A percentile compares a stretch with the other conserved stretches of the same genome.
phyloP scores from a whole-genome alignment of 2,797 vertebrate species.

The Pogonophryne albipinna region DNA sequence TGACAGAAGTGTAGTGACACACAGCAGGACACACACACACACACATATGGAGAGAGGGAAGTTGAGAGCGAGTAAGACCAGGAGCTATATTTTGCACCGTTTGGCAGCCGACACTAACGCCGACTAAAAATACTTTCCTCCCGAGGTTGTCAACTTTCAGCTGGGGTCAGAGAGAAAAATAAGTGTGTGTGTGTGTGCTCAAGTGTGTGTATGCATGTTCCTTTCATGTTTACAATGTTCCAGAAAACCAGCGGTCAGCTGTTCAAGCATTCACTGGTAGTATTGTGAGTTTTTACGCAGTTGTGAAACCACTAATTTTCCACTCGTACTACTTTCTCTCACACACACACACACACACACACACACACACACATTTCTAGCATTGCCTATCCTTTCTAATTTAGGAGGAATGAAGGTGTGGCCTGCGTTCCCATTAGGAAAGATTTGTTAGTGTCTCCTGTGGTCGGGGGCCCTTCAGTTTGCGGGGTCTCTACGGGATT shows the following conservation, averaged over 20 bases:
- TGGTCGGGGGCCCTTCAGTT: slow-evolving; percentile 23
- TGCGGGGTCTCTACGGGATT: slow-evolving; percentile 33
- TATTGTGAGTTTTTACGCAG: slow-evolving; percentile 63
- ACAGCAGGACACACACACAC: not conserved
- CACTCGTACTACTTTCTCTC: slow-evolving; percentile 25
- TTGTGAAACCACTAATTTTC: slow-evolving; percentile 69
- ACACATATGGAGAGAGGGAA: not conserved
- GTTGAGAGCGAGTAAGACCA: slow-evolving; percentile 50
- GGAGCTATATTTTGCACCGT: slow-evolving; percentile 76
- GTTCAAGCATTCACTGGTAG: slow-evolving; percentile 64
- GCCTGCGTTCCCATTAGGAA: slow-evolving; percentile 72
- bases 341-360: slow-evolving; percentile 20
- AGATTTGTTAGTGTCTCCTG: slow-evolving; percentile 64
- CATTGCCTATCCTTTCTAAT: slow-evolving; percentile 73
- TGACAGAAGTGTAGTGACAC: slow-evolving; percentile 20
- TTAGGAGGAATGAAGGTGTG: slow-evolving; percentile 79
- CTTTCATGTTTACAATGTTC: not conserved
- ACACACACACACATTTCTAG: slow-evolving; percentile 52
- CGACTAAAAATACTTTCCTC: slow-evolving; percentile 82
- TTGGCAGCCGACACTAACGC: slow-evolving; percentile 78
- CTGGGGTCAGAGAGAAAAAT: slow-evolving; percentile 70
- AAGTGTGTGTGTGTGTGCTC: slow-evolving; percentile 26
- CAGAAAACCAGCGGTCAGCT: no score
- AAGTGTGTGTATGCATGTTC: slow-evolving; percentile 12
- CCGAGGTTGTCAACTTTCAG: slow-evolving; percentile 75